Percentiles rank a stretch among this genome's conserved stretches.
Conservation (phyloP, 2,113 vertebrate genomes). For the Halcyon senegalensis region DNA sequence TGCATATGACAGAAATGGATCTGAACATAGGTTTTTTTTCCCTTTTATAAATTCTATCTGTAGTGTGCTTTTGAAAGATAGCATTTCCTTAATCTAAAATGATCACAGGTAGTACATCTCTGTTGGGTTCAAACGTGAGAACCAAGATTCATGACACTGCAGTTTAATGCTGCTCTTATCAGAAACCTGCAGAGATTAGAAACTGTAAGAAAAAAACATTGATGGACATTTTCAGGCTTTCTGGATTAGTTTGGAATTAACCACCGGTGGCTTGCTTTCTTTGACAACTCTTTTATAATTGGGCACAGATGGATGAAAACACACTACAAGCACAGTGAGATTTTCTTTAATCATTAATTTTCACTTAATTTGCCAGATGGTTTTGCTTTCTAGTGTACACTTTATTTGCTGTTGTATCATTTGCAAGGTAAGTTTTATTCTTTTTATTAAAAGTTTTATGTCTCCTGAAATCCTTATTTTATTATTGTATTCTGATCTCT, state of each 20-base stretch:
- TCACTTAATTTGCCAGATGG: conserved; percentile 56
- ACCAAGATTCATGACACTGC: conserved; percentile 34
- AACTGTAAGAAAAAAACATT: background rate
- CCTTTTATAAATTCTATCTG: background rate
- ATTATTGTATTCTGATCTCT: background rate
- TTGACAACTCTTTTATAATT: conserved; percentile 52
- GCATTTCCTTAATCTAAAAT: conserved; percentile 43
- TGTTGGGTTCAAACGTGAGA: conserved; percentile 30
- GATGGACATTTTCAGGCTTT: conserved; percentile 39
- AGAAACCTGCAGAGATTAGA: conserved; percentile 60
- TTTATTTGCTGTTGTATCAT: conserved; percentile 29
- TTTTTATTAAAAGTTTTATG: background rate
- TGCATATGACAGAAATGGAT: background rate
- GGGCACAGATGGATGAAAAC: conserved; percentile 58
- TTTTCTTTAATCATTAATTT: conserved; percentile 68
- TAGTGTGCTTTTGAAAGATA: conserved; percentile 9
- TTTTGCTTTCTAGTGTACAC: conserved; percentile 10
- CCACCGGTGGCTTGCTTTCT: conserved; percentile 28
- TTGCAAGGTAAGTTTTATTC: background rate
- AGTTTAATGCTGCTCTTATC: conserved; percentile 50
- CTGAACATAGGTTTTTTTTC: background rate
- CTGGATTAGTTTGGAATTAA: conserved; percentile 47
- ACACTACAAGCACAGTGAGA: conserved; percentile 44
- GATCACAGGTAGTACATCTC: conserved; percentile 56
- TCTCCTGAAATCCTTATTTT: background rate